phyloP scores from a whole-genome alignment of 2,888 invertebrate genomes.

The Dryococelus australis region DNA sequence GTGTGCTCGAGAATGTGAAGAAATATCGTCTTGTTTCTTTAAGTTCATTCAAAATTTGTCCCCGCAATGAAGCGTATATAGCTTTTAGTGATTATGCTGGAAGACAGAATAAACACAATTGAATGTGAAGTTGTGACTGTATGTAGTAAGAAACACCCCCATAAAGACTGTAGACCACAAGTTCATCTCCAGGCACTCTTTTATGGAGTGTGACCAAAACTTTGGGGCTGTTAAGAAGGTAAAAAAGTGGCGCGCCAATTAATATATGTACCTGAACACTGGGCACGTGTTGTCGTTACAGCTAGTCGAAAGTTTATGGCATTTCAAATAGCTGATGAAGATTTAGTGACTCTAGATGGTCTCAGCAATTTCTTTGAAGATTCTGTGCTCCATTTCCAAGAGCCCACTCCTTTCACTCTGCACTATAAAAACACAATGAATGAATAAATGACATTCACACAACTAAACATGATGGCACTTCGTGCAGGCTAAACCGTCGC shows the following conservation, averaged over 20 bases:
- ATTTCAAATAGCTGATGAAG: neutral
- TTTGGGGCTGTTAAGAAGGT: neutral
- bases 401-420: neutral
- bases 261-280: neutral
- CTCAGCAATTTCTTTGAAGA: neutral
- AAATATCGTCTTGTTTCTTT: conserved; percentile 44
- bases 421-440: neutral
- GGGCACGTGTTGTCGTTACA: neutral
- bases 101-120: conserved; percentile 41
- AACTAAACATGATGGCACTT: neutral
- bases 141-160: neutral
- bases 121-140: neutral
- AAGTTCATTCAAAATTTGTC: no score
- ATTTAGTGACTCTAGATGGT: neutral
- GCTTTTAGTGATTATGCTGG: conserved; percentile 44
- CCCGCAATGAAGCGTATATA: neutral
- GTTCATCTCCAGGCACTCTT: neutral
- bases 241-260: neutral
- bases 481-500: neutral
- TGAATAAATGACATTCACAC: neutral
- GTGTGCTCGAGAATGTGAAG: conserved; percentile 44
- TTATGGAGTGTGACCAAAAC: neutral
- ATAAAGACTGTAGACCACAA: neutral
- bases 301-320: neutral
- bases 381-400: neutral